Evolutionary conservation across 1,140 invertebrate species (phyloP).

Genomic region (Drosophila funebris): DNA sequence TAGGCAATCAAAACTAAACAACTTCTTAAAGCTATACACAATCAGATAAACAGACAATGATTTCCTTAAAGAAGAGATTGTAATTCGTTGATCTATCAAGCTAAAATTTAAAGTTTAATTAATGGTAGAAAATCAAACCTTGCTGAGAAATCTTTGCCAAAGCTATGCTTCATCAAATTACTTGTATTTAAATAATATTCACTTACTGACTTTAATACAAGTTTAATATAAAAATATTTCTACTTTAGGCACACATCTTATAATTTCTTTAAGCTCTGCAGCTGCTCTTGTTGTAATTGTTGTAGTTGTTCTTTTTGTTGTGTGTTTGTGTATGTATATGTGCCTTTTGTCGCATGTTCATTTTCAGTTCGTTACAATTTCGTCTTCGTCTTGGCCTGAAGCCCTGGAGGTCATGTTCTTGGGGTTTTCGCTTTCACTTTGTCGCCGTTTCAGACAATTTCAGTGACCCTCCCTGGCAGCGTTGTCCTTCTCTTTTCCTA

Average conservation of each 20-base stretch:
- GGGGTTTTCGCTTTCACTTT: conserved; percentile 67
- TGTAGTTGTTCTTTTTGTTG: conserved; percentile 28
- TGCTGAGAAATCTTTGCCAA: not conserved
- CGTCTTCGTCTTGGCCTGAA: conserved; percentile 18
- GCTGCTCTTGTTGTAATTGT: conserved; percentile 1
- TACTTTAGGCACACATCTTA: not conserved
- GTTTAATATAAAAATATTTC: no score
- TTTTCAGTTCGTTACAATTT: conserved; percentile 56
- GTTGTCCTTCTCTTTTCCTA: not conserved
- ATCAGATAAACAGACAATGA: no score
- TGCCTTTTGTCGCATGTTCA: conserved; percentile 65
- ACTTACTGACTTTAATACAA: conserved; percentile 8
- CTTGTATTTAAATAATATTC: not conserved
- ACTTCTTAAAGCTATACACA: not conserved
- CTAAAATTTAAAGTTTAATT: no score
- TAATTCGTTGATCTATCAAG: no score
- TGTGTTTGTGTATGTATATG: conserved; percentile 17
- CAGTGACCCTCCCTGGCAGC: conserved; percentile 21
- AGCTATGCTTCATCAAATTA: not conserved
- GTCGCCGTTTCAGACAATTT: conserved; percentile 67
- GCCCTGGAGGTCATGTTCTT: conserved; percentile 42
- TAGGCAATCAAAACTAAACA: not conserved
- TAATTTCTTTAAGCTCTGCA: conserved; percentile 4
- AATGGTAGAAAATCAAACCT: no score
- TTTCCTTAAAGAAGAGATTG: not conserved